Evolutionary conservation across 1,140 invertebrate genomes (phyloP).

Genomic region (Coboldia fuscipes): DNA sequence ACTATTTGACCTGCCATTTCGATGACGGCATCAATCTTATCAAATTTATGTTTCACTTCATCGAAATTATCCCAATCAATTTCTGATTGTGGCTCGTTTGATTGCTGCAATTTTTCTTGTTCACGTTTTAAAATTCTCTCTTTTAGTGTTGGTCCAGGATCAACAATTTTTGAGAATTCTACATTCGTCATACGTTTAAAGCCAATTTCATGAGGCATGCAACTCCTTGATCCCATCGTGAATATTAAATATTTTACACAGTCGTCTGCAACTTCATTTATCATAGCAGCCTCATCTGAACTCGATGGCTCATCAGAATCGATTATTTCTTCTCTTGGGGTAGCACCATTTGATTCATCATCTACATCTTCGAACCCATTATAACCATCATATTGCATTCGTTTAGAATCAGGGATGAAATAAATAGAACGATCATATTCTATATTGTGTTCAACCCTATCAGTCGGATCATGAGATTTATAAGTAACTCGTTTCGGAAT

Average conservation of each 20-base stretch:
- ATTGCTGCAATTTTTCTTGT: conserved; percentile 25
- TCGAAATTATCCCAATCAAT: conserved; percentile 48
- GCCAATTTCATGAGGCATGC: conserved; percentile 71
- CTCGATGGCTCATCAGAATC: conserved; percentile 7
- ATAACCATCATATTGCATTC: no score
- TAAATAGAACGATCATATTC: no score
- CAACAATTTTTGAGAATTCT: conserved; percentile 42
- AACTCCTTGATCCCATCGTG: conserved; percentile 65
- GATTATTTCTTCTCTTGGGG: conserved; percentile 3
- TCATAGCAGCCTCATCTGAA: conserved; percentile 11
- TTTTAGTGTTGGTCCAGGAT: conserved; percentile 41
- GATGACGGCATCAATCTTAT: conserved; percentile 61
- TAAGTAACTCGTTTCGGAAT: no score
- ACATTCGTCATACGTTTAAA: conserved; percentile 60
- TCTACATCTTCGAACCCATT: no score
- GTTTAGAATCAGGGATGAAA: no score
- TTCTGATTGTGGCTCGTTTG: conserved; percentile 24
- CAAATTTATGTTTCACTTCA: conserved; percentile 46
- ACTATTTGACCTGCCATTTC: conserved; percentile 79
- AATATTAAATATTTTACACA: conserved; percentile 58
- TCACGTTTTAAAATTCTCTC: conserved; percentile 38
- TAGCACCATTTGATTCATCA: background rate
- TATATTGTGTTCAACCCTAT: no score
- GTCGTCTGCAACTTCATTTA: conserved; percentile 17
- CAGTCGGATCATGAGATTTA: no score